Conservation (phyloP, 2,888 invertebrate genomes). For the Cryptocephalus primarius region DNA sequence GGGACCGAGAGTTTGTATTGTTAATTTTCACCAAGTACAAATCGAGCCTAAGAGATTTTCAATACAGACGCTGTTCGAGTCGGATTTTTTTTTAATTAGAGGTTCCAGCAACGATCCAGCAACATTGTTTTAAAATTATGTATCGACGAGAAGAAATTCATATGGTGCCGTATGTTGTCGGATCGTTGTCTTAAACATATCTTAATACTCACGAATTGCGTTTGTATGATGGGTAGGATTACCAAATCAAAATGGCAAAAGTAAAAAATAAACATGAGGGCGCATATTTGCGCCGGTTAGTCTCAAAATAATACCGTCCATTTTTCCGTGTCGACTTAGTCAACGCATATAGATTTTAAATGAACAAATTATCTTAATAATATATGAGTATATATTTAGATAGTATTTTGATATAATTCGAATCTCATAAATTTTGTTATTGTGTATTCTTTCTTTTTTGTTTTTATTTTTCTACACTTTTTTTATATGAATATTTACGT, state of each 20-base stretch:
- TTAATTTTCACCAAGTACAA: background rate
- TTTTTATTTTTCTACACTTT: constrained; percentile 2
- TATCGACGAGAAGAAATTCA: background rate
- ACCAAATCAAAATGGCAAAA: background rate
- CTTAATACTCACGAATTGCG: constrained; percentile 3
- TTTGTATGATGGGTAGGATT: too few species aligned
- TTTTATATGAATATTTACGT: constrained; percentile 1
- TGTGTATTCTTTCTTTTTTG: constrained; percentile 5
- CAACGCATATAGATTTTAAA: constrained; percentile 22
- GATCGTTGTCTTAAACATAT: constrained; percentile 4
- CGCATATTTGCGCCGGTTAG: constrained; percentile 16
- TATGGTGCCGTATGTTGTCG: constrained; percentile 1
- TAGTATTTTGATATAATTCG: constrained; percentile 2
- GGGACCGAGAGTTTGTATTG: background rate
- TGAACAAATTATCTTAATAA: constrained; percentile 6
- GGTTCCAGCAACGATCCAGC: too few species aligned
- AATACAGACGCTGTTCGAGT: too few species aligned
- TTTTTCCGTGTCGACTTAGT: constrained; percentile 26
- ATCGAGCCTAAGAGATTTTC: too few species aligned
- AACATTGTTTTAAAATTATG: background rate
- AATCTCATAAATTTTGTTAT: constrained; percentile 4
- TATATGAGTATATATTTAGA: constrained; percentile 6
- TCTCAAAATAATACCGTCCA: constrained; percentile 34
- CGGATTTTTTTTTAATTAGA: too few species aligned
- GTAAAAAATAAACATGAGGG: background rate